Base-by-base conservation (phyloP, 2,888 invertebrate species). In the Stegana nigrithorax region DNA sequence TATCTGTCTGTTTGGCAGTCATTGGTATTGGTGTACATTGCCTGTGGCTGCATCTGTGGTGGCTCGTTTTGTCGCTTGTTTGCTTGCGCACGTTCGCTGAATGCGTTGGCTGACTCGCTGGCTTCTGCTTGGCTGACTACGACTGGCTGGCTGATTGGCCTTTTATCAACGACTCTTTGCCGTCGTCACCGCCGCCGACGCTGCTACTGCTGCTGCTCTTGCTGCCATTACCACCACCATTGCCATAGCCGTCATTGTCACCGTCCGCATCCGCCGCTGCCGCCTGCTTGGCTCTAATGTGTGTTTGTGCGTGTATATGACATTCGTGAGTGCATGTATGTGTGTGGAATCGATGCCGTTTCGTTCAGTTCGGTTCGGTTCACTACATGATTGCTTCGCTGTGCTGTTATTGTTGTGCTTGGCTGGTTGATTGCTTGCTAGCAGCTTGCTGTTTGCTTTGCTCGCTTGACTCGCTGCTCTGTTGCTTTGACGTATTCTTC, bases 21-120 rank as follows among this genome's bases (percentile, higher is more conserved):
- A 67, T 67, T 74, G 73, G 73, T 74, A 74, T 73, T 71, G 70
- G 72, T 73, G 76, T 67, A 67, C 53, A 36, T 65, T 68, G 70
- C 68, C 64, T 71, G 71, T 71, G 65, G 69, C 56, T 68, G 60
- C n/a, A n/a, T n/a, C n/a, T n/a, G n/a, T n/a, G n/a, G n/a, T n/a
- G n/a, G n/a, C 47, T 47, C 47, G 25, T 23, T 44, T 47, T 47
- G 47, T 47, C 47, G 47, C 47, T 55, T 32, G 36, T 25, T 55
- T 26, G 23, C 53, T 55, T 55, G 36, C 53, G 51, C 65, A 64
- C 65, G 64, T 64, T 65, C 65, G 53, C 32, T 17, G 32, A 45
- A 44, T 64, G 61, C 64, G 55, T 63, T 63, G 58, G 58, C 45
- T 63, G 62, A 50, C 58, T 63, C 47, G 51, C 58, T 64, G 57